These are phyloP conservation scores for Steatocranus sp. DNA, from an alignment of 2,797 vertebrate genomes.

Conservation along the genomic window DNA sequence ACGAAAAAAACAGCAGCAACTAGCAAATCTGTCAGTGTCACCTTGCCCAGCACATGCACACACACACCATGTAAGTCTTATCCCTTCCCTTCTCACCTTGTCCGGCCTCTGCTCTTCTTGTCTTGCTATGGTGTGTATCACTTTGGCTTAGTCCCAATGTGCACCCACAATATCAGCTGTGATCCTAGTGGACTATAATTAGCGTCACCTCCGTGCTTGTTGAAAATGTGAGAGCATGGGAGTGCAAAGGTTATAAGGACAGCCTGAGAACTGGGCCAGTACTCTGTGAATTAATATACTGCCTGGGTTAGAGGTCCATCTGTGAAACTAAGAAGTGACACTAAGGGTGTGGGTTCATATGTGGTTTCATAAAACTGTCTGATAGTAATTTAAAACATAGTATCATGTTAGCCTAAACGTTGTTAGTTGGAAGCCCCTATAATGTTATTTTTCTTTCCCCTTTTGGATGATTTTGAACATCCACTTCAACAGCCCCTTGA, in stretches of 20 bases:
- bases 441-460: background rate
- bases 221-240: constrained; percentile 4
- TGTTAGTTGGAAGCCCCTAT: background rate
- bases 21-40: constrained; percentile 38
- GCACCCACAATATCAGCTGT: constrained; percentile 3
- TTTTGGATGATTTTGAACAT: background rate
- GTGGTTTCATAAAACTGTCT: background rate
- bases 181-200: constrained; percentile 35
- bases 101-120: background rate
- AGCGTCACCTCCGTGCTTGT: constrained; percentile 16
- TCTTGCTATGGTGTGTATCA: constrained; percentile 1
- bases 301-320: background rate
- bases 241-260: constrained; percentile 5
- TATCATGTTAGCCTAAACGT: background rate
- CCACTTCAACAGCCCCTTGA: constrained; percentile 4
- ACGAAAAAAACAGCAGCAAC: background rate
- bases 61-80: background rate
- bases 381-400: background rate
- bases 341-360: background rate
- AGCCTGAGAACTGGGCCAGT: background rate
- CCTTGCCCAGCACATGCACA: background rate
- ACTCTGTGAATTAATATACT: background rate
- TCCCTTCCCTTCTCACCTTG: background rate
- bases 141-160: background rate
- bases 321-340: background rate